These are phyloP conservation scores for Lepilemur ruficaudatus DNA, from an alignment of 2,797 vertebrate genomes.

Conservation along the genomic window DNA sequence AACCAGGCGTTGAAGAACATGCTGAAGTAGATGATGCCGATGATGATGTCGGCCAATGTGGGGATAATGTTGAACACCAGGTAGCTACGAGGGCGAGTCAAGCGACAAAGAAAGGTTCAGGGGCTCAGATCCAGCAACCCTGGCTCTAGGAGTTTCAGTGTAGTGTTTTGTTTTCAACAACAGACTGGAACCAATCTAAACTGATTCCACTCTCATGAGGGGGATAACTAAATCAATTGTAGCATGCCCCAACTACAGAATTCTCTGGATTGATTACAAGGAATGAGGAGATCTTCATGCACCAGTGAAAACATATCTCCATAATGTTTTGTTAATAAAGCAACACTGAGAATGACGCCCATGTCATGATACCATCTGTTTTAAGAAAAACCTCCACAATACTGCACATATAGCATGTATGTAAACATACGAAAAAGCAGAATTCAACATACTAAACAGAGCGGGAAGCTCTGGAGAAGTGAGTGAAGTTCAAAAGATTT, in stretches of 20 bases:
- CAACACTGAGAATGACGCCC: background rate
- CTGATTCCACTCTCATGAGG: background rate
- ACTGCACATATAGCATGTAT: background rate
- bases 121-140: background rate
- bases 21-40: conserved; percentile 95
- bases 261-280: background rate
- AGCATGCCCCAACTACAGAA: background rate
- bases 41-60: conserved; percentile 94
- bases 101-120: background rate
- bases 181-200: background rate
- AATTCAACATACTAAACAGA: background rate
- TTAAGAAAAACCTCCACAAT: background rate
- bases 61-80: conserved; percentile 97
- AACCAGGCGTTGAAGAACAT: conserved; percentile 97
- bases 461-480: background rate
- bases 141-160: background rate
- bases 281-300: background rate
- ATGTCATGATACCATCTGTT: background rate
- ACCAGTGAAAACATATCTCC: background rate
- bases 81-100: conserved; percentile 87
- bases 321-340: background rate
- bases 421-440: background rate
- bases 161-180: background rate
- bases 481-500: background rate
- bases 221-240: background rate